Percentiles rank a stretch among this genome's conserved stretches.
phyloP scores from a whole-genome alignment of 2,797 vertebrate species.

The Poeciliopsis turneri region DNA sequence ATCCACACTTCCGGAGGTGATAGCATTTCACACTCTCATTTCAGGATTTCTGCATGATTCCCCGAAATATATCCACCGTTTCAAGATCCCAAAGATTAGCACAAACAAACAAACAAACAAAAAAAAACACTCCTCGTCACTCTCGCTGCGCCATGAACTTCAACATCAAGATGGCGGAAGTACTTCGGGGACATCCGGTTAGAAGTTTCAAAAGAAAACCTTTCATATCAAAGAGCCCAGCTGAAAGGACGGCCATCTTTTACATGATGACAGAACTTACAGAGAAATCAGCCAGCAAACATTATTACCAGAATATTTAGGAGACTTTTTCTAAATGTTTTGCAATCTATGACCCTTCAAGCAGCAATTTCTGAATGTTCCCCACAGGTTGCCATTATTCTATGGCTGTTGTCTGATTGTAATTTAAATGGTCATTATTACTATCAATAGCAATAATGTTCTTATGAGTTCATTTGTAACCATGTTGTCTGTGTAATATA shows the following conservation, averaged over 20 bases:
- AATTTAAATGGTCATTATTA: no score
- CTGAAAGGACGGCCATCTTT: neutral
- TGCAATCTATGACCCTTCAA: no score
- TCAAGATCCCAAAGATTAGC: slow-evolving; percentile 50
- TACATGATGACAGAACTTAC: neutral
- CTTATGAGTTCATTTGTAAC: no score
- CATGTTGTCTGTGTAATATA: no score
- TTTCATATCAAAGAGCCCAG: neutral
- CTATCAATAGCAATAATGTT: no score
- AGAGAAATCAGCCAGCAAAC: neutral
- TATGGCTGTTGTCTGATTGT: no score
- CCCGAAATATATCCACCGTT: slow-evolving; percentile 70
- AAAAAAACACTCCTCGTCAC: slow-evolving; percentile 47
- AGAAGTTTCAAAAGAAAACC: slow-evolving; percentile 37
- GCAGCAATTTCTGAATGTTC: no score
- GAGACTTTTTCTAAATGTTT: no score
- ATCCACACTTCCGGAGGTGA: slow-evolving; percentile 78
- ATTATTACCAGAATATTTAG: no score
- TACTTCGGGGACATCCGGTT: slow-evolving; percentile 6
- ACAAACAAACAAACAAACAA: neutral
- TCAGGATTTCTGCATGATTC: slow-evolving; percentile 71
- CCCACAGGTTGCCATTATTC: no score
- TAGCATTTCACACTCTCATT: slow-evolving; percentile 92
- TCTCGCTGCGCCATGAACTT: slow-evolving; percentile 70
- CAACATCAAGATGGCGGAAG: fast-evolving